Percentiles rank a stretch among this genome's conserved stretches.
These are phyloP conservation scores for Boloria euphrosyne DNA, from an alignment of 2,888 invertebrate species.

Conservation along the genomic window DNA sequence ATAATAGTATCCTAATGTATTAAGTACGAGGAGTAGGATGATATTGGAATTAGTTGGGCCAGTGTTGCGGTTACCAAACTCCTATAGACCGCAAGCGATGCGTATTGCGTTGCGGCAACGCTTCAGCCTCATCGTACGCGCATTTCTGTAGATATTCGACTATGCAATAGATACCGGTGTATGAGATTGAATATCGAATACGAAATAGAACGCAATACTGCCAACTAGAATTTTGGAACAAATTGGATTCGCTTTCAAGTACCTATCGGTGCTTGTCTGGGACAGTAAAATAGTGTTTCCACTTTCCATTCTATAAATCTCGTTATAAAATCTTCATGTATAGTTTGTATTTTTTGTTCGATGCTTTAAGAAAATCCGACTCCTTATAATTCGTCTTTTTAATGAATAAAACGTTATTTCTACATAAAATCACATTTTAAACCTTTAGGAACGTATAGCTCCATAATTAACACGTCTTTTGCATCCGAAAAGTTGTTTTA, in stretches of 20 bases:
- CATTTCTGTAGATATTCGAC: conserved; percentile 34
- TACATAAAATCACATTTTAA: conserved; percentile 12
- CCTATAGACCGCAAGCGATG: conserved; percentile 59
- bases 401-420: neutral
- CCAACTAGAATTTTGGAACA: conserved; percentile 19
- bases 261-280: neutral
- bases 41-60: conserved; percentile 51
- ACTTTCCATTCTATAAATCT: neutral
- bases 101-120: conserved; percentile 53
- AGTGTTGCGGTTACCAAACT: conserved; percentile 53
- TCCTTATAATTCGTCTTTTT: neutral
- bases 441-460: conserved; percentile 8
- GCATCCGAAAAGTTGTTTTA: conserved; percentile 21
- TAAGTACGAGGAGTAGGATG: conserved; percentile 30
- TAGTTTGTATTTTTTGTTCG: too few species aligned
- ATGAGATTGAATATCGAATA: conserved; percentile 26
- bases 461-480: conserved; percentile 24
- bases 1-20: too few species aligned
- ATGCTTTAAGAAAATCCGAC: neutral
- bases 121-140: conserved; percentile 36
- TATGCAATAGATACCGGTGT: conserved; percentile 25
- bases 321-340: neutral
- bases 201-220: conserved; percentile 22
- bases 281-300: neutral
- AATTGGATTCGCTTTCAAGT: conserved; percentile 17